A percentile compares a stretch with the other conserved stretches of the same genome.
Evolutionary conservation across 2,113 vertebrate species (phyloP).

Genomic region (Urocitellus parryii): DNA sequence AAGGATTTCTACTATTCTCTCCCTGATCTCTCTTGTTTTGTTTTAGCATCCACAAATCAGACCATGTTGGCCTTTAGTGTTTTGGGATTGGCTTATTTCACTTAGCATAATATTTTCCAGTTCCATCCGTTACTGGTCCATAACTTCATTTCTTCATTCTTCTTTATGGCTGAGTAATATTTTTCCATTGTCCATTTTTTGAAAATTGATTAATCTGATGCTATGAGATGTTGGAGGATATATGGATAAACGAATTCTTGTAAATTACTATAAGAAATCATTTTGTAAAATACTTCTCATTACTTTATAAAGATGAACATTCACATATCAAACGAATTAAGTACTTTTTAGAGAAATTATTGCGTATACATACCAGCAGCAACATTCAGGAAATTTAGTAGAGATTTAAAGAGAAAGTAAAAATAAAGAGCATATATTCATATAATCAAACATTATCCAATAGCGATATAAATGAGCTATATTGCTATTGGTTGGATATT

Average conservation of each 20-base stretch:
- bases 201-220: neutral
- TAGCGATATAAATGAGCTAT: neutral
- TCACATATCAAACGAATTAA: neutral
- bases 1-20: no score
- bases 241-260: neutral
- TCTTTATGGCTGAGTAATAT: no score
- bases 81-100: no score
- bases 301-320: neutral
- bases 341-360: neutral
- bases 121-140: no score
- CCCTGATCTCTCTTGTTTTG: no score
- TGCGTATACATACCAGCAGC: neutral
- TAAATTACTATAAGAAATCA: neutral
- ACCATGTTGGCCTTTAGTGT: no score
- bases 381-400: neutral
- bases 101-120: no score
- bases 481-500: neutral
- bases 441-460: neutral
- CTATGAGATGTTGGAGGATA: neutral
- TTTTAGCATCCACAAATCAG: no score
- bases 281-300: neutral
- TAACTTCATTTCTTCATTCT: no score
- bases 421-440: neutral
- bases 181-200: neutral
- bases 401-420: neutral